Base-by-base conservation (phyloP, 2,888 invertebrate species). In the Hirtodrosophila histrioides region DNA sequence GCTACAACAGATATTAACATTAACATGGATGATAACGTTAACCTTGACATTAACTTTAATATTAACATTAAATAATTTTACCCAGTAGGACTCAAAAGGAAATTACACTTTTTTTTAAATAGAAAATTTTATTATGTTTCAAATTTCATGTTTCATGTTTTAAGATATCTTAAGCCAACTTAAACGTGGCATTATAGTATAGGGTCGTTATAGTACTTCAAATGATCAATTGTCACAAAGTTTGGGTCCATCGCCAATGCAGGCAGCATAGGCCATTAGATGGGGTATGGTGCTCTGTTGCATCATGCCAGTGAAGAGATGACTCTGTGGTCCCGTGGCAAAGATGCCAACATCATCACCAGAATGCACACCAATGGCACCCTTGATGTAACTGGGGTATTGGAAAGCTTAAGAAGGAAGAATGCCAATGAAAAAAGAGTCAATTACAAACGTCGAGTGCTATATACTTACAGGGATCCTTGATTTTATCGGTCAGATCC, bases 261-360 rank as follows among this genome's bases (percentile, higher is more conserved):
- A 94, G 0, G 95, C 92, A 0, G 95, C 95, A 74, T 93, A 95
- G 0, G 94, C 94, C 86, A 95, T 93, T 4, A 95, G 93, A 75
- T 96, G 94, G 0, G 96, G 95, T 50, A 97, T 94, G 82, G 93
- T 94, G 88, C 94, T 94, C 90, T 97, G 96, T 78, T 97, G 96
- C 83, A 95, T 94, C 40, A 94, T 94, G 0, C 96, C 96, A 0
- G 93, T 93, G 88, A 97, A 95, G 0, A 97, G 92, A 86, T 97
- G 96, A 0, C 95, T 92, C 94, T 95, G 95, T 0, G 96, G 96
- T 17, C 95, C 97, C 1, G 91, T 92, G 0, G 96, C 96, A 91
- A 94, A 96, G 0, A 96, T 93, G 0, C 94, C 94, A 0, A 97
- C 96, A 87, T 96, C 96, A 67, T 96, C 96, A 0, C 95, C 95